Evolutionary conservation across 2,113 vertebrate species (phyloP), one percentile per base, ranked within the genome.

Genomic region (Nyctibius bracteatus): DNA sequence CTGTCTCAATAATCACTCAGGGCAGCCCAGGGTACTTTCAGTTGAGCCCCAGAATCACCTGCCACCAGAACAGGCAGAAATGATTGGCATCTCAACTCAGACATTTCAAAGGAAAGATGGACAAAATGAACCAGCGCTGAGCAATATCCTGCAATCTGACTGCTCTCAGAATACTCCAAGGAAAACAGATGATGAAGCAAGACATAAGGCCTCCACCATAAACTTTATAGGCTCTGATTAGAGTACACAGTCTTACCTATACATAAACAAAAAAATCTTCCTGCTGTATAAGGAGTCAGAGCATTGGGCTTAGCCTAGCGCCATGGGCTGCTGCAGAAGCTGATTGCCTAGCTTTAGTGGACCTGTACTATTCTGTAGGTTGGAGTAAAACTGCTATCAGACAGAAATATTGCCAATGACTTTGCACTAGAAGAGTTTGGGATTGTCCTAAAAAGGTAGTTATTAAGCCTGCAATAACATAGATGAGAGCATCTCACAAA

Each of bases 341-440:
- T 0, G 0, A 49, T 2, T 43, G 39, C 27, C 43, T 19, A 20
- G 10, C 27, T 52, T 61, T 46, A 35, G 10, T 14, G 9, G 51
- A 65, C 22, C 35, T 66, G 39, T 10, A 62, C 28, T 12, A 14
- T 8, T 17, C 35, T 3, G 14, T 5, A 23, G 0, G 5, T 0
- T 44, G 71, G 16, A 43, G 18, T 86, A 25, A 3, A 86, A 46
- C 10, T 43, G 33, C 15, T 14, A 54, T 25, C 33, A 90, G 33
- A 28, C 41, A 74, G 37, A 85, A 71, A 57, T 14, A 22, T 5
- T 70, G 23, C 41, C 18, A 52, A 3, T 2, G 71, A 51, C 28
- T 31, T 44, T n/a, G 24, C 37, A 39, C 37, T 47, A 47, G 22
- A 86, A 43, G 8, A 59, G 51, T 47, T 14, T 62, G 51, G 21